Evolutionary conservation across 2,797 vertebrate species (phyloP).

Genomic region (Chelonia mydas): DNA sequence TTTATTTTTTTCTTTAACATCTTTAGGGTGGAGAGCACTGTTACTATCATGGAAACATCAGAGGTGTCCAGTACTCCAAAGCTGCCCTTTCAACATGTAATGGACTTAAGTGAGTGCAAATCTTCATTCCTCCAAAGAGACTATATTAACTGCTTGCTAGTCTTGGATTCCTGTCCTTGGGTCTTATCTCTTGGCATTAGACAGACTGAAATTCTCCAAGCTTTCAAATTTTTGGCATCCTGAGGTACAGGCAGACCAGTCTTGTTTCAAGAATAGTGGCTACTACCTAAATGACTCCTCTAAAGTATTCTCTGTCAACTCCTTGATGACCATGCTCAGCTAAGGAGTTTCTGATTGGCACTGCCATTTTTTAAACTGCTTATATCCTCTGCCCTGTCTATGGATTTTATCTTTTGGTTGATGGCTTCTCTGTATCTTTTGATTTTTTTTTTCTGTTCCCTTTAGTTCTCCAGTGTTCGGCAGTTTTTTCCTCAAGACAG

Average conservation of each 20-base stretch:
- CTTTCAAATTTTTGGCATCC: background rate
- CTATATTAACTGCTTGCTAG: background rate
- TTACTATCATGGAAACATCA: conserved; percentile 96
- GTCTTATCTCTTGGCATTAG: background rate
- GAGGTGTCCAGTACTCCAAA: conserved; percentile 88
- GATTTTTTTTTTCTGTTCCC: background rate
- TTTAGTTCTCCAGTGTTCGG: background rate
- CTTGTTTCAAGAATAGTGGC: background rate
- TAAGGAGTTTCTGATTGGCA: background rate
- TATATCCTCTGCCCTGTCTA: background rate
- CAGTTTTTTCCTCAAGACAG: background rate
- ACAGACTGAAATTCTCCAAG: background rate
- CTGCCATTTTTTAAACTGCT: background rate
- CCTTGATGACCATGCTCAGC: background rate
- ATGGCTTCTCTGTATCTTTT: background rate
- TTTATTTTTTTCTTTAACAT: conserved; percentile 13
- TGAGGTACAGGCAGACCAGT: background rate
- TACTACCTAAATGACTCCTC: background rate
- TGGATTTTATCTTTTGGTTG: background rate
- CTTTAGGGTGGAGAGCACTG: conserved; percentile 96
- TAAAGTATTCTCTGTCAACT: background rate
- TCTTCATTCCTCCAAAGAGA: conserved; percentile 10
- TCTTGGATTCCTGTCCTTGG: background rate
- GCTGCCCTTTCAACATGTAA: conserved; percentile 96
- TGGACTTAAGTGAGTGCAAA: conserved; percentile 93